phyloP scores from a whole-genome alignment of 2,797 vertebrate species.

The Urosaurus nigricauda region DNA sequence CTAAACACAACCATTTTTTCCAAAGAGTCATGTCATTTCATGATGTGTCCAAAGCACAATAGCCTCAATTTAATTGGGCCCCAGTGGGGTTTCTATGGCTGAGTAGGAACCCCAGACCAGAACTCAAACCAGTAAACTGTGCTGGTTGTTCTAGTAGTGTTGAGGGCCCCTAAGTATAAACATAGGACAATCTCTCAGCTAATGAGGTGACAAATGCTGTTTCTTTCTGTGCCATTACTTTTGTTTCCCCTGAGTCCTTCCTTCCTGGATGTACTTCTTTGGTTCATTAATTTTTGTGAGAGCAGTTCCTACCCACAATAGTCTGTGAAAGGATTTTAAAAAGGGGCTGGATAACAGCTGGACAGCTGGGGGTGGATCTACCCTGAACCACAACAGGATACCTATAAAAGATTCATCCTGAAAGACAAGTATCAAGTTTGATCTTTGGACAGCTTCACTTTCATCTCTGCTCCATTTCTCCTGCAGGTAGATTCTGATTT shows the following conservation, averaged over 20 bases:
- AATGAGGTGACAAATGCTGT: not conserved
- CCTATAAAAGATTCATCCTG: constrained; percentile 34
- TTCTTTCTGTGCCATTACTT: not conserved
- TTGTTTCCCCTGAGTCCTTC: not conserved
- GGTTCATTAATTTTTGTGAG: constrained; percentile 10
- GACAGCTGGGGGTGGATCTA: not conserved
- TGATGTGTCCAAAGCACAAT: no score
- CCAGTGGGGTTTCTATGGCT: no score
- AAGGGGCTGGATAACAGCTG: not conserved
- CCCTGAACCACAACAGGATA: not conserved
- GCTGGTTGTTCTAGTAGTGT: no score
- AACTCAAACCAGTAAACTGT: no score
- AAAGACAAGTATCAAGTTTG: constrained; percentile 11
- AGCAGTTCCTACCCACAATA: not conserved
- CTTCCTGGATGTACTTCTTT: not conserved
- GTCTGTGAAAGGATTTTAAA: not conserved
- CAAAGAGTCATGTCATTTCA: no score
- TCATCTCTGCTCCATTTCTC: not conserved
- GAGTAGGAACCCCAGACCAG: no score
- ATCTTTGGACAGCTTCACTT: constrained; percentile 18
- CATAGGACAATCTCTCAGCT: not conserved
- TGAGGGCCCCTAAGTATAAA: not conserved
- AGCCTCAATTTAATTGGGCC: no score
- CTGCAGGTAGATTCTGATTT: constrained; percentile 29
- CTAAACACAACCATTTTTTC: no score